Conservation (phyloP, 2,888 invertebrate species). For the Parnassius orleans region DNA sequence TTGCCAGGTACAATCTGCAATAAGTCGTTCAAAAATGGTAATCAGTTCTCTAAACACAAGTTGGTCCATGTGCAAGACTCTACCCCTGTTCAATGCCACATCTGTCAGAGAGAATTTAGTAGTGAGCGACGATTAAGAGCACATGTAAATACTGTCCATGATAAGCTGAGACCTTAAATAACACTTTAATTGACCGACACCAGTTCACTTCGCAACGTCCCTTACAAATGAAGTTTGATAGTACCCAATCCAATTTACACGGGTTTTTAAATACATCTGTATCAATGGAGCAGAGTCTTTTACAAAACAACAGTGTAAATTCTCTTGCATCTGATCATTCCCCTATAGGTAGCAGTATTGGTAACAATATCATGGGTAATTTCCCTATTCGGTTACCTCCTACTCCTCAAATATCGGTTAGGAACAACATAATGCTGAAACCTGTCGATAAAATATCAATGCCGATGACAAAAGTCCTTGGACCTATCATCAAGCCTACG, state of each 20-base stretch:
- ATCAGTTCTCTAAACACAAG: slow-evolving; percentile 89
- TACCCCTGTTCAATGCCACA: slow-evolving; percentile 66
- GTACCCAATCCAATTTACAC: slow-evolving; percentile 55
- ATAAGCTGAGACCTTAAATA: slow-evolving; percentile 81
- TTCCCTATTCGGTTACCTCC: slow-evolving; percentile 68
- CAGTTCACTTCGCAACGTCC: slow-evolving; percentile 55
- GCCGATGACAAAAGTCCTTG: slow-evolving; percentile 60
- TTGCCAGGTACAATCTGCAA: slow-evolving; percentile 82
- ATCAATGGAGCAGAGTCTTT: slow-evolving; percentile 56
- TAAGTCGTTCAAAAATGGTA: slow-evolving; percentile 89
- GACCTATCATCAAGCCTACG: slow-evolving; percentile 69
- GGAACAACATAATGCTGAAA: slow-evolving; percentile 65
- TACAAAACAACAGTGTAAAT: slow-evolving; percentile 55
- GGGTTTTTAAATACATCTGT: slow-evolving; percentile 59
- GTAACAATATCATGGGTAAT: slow-evolving; percentile 68
- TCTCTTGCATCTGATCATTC: slow-evolving; percentile 58
- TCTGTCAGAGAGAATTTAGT: slow-evolving; percentile 82
- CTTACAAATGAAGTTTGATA: slow-evolving; percentile 55
- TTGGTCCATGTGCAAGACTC: slow-evolving; percentile 77
- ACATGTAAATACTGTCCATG: slow-evolving; percentile 84
- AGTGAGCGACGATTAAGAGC: slow-evolving; percentile 73
- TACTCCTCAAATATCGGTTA: slow-evolving; percentile 52
- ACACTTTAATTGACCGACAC: slow-evolving; percentile 58
- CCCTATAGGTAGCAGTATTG: slow-evolving; percentile 49
- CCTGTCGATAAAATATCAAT: slow-evolving; percentile 64